Percentiles rank a stretch among this genome's conserved stretches.
These are phyloP conservation scores for Telmatherina bonti DNA, from an alignment of 2,797 vertebrate species.

Conservation along the genomic window DNA sequence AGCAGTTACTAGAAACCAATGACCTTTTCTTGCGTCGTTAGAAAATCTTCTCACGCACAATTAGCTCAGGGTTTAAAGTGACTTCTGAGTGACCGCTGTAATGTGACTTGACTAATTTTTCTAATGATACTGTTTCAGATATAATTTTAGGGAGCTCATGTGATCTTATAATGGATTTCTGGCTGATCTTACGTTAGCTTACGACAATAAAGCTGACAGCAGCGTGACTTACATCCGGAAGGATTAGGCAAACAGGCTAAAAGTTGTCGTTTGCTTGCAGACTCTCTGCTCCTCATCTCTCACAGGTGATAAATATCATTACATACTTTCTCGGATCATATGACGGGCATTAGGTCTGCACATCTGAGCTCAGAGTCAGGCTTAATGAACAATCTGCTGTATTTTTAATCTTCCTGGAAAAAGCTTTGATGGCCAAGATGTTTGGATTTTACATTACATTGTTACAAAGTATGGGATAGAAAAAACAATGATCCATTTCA, in stretches of 20 bases:
- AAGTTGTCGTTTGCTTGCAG: conserved; percentile 44
- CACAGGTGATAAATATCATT: conserved; percentile 49
- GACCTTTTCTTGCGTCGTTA: conserved; percentile 11
- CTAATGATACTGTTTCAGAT: conserved; percentile 42
- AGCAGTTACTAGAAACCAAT: conserved; percentile 31
- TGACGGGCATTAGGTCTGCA: conserved; percentile 64
- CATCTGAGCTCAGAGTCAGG: conserved; percentile 35
- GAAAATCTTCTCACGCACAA: conserved; percentile 33
- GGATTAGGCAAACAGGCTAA: conserved; percentile 63
- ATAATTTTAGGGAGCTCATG: conserved; percentile 49
- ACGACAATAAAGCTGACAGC: conserved; percentile 58
- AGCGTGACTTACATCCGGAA: conserved; percentile 64
- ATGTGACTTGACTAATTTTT: conserved; percentile 45
- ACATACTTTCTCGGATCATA: conserved; percentile 52
- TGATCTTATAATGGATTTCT: conserved; percentile 57
- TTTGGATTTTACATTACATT: conserved; percentile 45
- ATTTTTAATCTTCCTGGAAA: conserved; percentile 53
- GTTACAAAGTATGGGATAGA: neutral
- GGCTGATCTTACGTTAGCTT: conserved; percentile 47
- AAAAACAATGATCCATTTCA: neutral
- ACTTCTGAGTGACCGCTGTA: conserved; percentile 17
- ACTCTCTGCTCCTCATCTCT: conserved; percentile 8
- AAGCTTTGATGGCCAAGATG: conserved; percentile 47
- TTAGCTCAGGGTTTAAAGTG: conserved; percentile 31
- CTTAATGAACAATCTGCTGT: conserved; percentile 43